A percentile compares a stretch with the other conserved stretches of the same genome.
Evolutionary conservation across 2,888 invertebrate species (phyloP).

Genomic region (Ctenicera cuprea): DNA sequence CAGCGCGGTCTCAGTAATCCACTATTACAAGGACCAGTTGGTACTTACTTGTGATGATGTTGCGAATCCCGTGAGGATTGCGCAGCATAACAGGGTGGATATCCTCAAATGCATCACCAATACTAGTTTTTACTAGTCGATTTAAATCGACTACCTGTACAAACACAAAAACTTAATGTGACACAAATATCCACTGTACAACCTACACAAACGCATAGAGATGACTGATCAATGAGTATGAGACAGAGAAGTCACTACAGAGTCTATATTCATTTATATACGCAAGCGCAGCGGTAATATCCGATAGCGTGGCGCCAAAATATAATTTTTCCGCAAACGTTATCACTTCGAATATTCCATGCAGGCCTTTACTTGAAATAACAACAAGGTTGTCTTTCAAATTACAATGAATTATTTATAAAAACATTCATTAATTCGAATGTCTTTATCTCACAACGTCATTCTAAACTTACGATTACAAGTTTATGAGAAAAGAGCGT

Average conservation of each 20-base stretch:
- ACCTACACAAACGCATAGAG: conserved; percentile 68
- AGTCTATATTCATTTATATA: conserved; percentile 51
- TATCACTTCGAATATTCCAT: not conserved
- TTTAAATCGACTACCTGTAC: conserved; percentile 65
- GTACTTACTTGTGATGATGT: conserved; percentile 84
- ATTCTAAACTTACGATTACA: too few species aligned
- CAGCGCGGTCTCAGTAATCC: conserved; percentile 43
- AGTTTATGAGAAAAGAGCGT: too few species aligned
- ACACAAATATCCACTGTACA: conserved; percentile 69
- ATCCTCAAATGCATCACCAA: conserved; percentile 86
- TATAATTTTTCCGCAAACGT: conserved; percentile 8
- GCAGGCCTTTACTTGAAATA: not conserved
- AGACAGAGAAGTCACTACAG: conserved; percentile 55
- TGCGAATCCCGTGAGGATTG: conserved; percentile 84
- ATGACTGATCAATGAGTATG: conserved; percentile 70
- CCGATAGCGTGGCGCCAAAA: conserved; percentile 56
- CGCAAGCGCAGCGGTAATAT: conserved; percentile 61
- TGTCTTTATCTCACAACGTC: too few species aligned
- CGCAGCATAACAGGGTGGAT: conserved; percentile 83
- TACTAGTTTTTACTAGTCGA: conserved; percentile 71
- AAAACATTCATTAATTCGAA: too few species aligned
- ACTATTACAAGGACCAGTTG: conserved; percentile 59
- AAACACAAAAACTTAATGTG: conserved; percentile 68
- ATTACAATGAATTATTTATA: too few species aligned
- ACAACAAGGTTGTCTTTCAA: not conserved